A percentile compares a stretch with the other conserved stretches of the same genome.
Conservation (phyloP, 1,140 invertebrate species). For the Drosophila lini region DNA sequence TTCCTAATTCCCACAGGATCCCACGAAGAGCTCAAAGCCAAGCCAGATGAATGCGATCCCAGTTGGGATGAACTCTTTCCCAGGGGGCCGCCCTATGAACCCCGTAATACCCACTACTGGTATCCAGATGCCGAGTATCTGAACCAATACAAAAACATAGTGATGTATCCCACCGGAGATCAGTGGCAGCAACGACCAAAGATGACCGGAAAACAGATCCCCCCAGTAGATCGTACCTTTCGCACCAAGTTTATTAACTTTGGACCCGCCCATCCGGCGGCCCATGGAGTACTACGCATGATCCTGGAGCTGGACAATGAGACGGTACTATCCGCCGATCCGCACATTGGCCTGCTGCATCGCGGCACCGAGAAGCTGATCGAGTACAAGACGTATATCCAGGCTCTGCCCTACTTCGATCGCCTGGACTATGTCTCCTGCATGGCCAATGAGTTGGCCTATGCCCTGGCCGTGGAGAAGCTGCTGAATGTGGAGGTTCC, state of each 20-base stretch:
- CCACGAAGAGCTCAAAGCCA: background rate
- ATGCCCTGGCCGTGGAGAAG: conserved; percentile 91
- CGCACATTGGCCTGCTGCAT: conserved; percentile 85
- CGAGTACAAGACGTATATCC: conserved; percentile 92
- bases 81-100: conserved; percentile 33
- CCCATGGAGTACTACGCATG: conserved; percentile 93
- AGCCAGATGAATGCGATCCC: conserved; percentile 14
- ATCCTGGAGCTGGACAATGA: conserved; percentile 92
- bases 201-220: conserved; percentile 69
- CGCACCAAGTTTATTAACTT: conserved; percentile 90
- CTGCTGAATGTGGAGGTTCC: conserved; percentile 91
- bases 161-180: conserved; percentile 86
- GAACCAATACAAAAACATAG: conserved; percentile 86
- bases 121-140: conserved; percentile 85
- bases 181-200: conserved; percentile 80
- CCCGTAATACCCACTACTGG: conserved; percentile 53
- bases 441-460: conserved; percentile 93
- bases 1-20: background rate
- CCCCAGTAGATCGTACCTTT: conserved; percentile 85
- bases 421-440: conserved; percentile 93
- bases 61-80: conserved; percentile 26
- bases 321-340: conserved; percentile 85
- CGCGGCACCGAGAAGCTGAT: conserved; percentile 93
- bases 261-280: conserved; percentile 94
- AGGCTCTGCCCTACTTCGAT: conserved; percentile 94